Percentiles rank a stretch among this genome's conserved stretches.
Conservation (phyloP, 2,888 invertebrate genomes). For the Chouioia cunea region DNA sequence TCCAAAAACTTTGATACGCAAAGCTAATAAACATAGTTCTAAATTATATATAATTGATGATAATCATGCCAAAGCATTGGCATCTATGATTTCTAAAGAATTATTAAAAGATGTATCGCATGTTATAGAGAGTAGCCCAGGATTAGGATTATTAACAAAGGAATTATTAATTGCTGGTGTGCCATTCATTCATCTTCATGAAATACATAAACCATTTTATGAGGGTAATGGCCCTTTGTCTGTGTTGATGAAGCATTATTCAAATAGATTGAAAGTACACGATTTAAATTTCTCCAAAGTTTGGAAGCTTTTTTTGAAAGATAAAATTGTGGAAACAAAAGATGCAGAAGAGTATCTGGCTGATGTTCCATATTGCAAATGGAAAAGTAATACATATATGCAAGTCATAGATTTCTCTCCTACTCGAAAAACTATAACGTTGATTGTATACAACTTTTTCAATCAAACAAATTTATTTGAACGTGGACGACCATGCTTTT, state of each 20-base stretch:
- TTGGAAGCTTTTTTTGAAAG: conserved; percentile 72
- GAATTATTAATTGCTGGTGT: conserved; percentile 72
- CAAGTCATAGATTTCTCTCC: conserved; percentile 75
- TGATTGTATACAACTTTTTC: conserved; percentile 74
- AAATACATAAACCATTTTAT: conserved; percentile 71
- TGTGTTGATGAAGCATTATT: conserved; percentile 67
- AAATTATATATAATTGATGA: conserved; percentile 70
- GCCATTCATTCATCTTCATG: conserved; percentile 73
- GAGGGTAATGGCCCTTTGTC: conserved; percentile 68
- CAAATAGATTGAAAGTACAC: conserved; percentile 68
- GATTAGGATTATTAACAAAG: conserved; percentile 75
- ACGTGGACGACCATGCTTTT: conserved; percentile 76
- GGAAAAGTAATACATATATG: conserved; percentile 71
- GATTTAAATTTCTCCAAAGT: conserved; percentile 73
- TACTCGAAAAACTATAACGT: conserved; percentile 73
- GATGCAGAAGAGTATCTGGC: conserved; percentile 72
- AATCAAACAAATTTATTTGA: conserved; percentile 73
- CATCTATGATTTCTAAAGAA: conserved; percentile 63
- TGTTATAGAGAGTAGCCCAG: conserved; percentile 79
- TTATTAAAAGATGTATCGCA: conserved; percentile 62
- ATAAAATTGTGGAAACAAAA: conserved; percentile 73
- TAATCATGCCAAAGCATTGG: conserved; percentile 67
- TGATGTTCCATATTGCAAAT: conserved; percentile 69
- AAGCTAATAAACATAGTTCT: conserved; percentile 52
- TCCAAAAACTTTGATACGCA: conserved; percentile 8